phyloP scores from a whole-genome alignment of 1,140 invertebrate genomes.

The Bombus cullumanus region DNA sequence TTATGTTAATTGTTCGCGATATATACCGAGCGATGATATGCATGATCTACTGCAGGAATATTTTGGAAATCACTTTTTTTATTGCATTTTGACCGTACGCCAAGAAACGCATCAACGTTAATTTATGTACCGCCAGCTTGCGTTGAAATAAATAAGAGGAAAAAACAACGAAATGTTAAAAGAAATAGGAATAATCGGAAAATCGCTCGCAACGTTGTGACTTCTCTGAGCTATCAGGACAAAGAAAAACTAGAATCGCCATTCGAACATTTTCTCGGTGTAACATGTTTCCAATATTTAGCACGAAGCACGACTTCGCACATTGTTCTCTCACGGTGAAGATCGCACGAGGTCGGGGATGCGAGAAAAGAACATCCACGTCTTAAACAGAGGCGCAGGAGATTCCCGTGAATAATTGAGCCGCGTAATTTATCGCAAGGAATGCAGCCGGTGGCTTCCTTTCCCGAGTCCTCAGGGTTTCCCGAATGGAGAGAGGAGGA shows the following conservation, averaged over 20 bases:
- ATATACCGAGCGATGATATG: not conserved
- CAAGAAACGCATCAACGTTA: not conserved
- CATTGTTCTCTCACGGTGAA: not conserved
- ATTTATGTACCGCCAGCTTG: not conserved
- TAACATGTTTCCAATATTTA: not conserved
- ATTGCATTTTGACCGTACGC: not conserved
- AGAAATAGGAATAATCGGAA: not conserved
- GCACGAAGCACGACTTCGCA: not conserved
- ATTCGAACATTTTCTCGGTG: not conserved
- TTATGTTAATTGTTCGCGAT: not conserved
- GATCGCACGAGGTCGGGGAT: not conserved
- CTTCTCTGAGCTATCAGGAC: not conserved
- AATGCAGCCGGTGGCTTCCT: slow-evolving; percentile 77
- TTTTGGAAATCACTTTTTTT: not conserved
- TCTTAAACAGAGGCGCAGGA: slow-evolving; percentile 74
- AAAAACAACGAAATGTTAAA: not conserved
- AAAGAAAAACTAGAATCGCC: not conserved
- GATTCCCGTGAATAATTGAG: slow-evolving; percentile 82
- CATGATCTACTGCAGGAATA: not conserved
- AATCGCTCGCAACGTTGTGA: not conserved
- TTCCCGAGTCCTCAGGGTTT: slow-evolving; percentile 70
- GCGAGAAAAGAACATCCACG: slow-evolving; percentile 38
- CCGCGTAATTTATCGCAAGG: slow-evolving; percentile 81
- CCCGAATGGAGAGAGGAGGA: slow-evolving; percentile 55
- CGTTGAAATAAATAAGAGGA: not conserved